phyloP scores from a whole-genome alignment of 2,888 invertebrate species.

The Temnothorax rugatulus region DNA sequence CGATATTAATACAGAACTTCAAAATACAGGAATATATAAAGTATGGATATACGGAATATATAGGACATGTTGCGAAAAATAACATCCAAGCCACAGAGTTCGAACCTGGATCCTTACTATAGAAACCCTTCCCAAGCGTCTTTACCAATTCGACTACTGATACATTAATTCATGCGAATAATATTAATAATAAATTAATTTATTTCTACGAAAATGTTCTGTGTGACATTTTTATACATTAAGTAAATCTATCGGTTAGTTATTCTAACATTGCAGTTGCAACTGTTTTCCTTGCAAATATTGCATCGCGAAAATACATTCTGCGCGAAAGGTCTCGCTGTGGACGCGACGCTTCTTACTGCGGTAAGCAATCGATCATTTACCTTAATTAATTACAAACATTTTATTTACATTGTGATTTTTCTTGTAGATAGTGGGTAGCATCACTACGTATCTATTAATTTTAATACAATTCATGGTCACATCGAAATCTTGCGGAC shows the following conservation, averaged over 20 bases:
- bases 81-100: too few species aligned
- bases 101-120: too few species aligned
- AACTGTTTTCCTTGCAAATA: conserved; percentile 80
- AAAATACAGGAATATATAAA: too few species aligned
- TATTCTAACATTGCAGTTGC: conserved; percentile 71
- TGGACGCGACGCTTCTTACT: conserved; percentile 77
- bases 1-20: too few species aligned
- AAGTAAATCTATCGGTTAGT: neutral
- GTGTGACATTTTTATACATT: neutral
- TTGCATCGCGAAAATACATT: conserved; percentile 78
- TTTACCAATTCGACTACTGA: too few species aligned
- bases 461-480: conserved; percentile 79
- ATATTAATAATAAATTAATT: neutral
- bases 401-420: conserved; percentile 14
- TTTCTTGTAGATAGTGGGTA: conserved; percentile 77
- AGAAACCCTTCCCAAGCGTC: too few species aligned
- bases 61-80: too few species aligned
- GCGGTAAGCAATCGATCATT: conserved; percentile 67
- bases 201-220: neutral
- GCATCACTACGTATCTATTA: conserved; percentile 78
- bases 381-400: neutral
- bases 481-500: conserved; percentile 20
- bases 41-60: too few species aligned
- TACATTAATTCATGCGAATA: too few species aligned
- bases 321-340: conserved; percentile 74